Evolutionary conservation across 2,113 vertebrate species (phyloP), one percentile per base, ranked within the genome.

Genomic region (Neoarius graeffei): DNA sequence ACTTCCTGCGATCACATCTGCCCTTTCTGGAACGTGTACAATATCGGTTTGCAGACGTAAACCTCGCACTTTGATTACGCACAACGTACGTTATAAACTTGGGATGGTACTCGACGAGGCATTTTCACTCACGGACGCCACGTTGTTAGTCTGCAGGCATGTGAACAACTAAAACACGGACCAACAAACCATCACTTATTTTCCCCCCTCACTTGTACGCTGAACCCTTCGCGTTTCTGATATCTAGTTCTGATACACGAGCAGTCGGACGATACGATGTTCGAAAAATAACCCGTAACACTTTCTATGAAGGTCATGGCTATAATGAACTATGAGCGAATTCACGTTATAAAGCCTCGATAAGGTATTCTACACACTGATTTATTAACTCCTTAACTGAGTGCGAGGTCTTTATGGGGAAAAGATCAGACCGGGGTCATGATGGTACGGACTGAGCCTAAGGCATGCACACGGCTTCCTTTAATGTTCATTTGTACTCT

Each of bases 1-100:
- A 96, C 69, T 90, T 56, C 60, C 94, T 98, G 42, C 96, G 96
- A 23, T 93, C 94, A 1, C 93, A 93, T 83, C 93, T 96, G 79
- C 96, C 95, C 74, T 95, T 95, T 87, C 88, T 97, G 87, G 95
- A 95, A 85, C 95, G 94, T 0, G 10, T 97, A 83, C 93, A 96
- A 57, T 95, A 93, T 77, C 93, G 90, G 27, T 96, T 95, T 20
- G 91, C 92, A 17, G 95, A 97, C 67, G 91, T 94, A 0, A 87
- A 79, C 5, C 87, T 93, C 15, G n/a, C 85, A 2, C 88, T 93
- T 20, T 94, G 91, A 93, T 85, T 17, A 9, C 42, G 42, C 0
- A 25, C 23, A 1, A 14, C 1, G 10, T n/a, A 67, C 64, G 27
- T 13, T 27, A 27, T 27, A n/a, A 67, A 67, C 64, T 27, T 4